Base-by-base conservation (phyloP, 2,888 invertebrate genomes). In the Oscheius sp. region DNA sequence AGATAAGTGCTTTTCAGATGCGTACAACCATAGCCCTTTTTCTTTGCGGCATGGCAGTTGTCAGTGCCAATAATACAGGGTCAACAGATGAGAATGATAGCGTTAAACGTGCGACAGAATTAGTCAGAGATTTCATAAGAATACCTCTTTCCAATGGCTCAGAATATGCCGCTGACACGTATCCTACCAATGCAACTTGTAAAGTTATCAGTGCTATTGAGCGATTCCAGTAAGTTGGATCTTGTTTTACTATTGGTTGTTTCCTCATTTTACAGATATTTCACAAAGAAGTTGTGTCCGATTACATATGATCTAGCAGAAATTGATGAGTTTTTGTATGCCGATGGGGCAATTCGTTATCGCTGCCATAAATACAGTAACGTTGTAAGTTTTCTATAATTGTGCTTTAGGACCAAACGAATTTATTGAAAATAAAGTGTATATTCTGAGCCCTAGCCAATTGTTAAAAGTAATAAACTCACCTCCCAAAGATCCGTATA, bases 301-400 rank as follows among this genome's bases (percentile, higher is more conserved):
- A 25, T 25, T n/a, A 23, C 21, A 13, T 69, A 58, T 25, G 52
- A 49, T 16, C 16, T 25, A 27, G 5, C 52, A 16, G 53, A 18
- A 25, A 27, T 71, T n/a, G 61, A 71, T 52, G 52, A 21, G 6
- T 41, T 49, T 21, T 23, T 71, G 9, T 71, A 49, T 45, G 61
- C 71, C 2, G 18, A 25, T 7, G 59, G 41, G 12, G 25, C 29
- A 9, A 71, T 71, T 25, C 35, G 56, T 12, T 71, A 52, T 5
- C 21, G 61, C n/a, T 71, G 71, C 52, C 71, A 71, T 25, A 49
- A 61, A 29, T 45, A 27, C 13, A 16, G 71, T 71, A 5, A 61
- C 18, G 9, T 55, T 55, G n/a, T 21, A 2, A 7, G 29, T 35
- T 41, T n/a, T 21, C 12, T 25, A 21, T 25, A n/a, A 55, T 25